A percentile compares a stretch with the other conserved stretches of the same genome.
Evolutionary conservation across 2,888 invertebrate species (phyloP).

Genomic region (Rhodophaea formosa): DNA sequence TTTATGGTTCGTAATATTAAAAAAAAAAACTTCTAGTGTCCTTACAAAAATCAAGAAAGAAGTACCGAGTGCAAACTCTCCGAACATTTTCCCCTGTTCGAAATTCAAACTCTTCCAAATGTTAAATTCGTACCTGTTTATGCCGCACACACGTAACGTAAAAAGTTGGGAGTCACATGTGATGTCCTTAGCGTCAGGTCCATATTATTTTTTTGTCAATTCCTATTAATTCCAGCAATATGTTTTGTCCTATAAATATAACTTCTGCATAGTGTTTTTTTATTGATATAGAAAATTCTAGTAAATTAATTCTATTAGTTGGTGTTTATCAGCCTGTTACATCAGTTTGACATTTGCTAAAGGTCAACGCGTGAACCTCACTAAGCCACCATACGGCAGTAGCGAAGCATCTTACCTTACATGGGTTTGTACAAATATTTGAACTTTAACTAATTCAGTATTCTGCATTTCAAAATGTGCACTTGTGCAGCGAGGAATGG

Average conservation of each 20-base stretch:
- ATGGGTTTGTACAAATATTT: not conserved
- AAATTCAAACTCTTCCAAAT: too few relatives aligned
- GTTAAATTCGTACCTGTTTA: too few relatives aligned
- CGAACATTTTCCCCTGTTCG: too few relatives aligned
- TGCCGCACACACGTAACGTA: too few relatives aligned
- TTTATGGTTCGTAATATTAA: not conserved
- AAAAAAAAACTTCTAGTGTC: slow-evolving; percentile 41
- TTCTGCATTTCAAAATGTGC: too few relatives aligned
- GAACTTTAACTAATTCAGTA: not conserved
- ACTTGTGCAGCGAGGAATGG: too few relatives aligned
- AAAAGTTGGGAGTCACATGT: too few relatives aligned
- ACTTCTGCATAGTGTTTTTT: too few relatives aligned
- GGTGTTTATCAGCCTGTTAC: slow-evolving; percentile 27
- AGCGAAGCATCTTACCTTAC: slow-evolving; percentile 17
- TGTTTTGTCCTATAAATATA: too few relatives aligned
- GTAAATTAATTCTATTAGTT: not conserved
- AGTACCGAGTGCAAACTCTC: slow-evolving; percentile 38
- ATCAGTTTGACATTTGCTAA: slow-evolving; percentile 29
- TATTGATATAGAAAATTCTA: not conserved
- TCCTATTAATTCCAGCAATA: too few relatives aligned
- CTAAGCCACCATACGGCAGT: slow-evolving; percentile 17
- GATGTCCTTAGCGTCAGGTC: too few relatives aligned
- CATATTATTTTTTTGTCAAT: too few relatives aligned
- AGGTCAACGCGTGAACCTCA: slow-evolving; percentile 28
- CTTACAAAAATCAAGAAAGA: slow-evolving; percentile 48